A percentile compares a stretch with the other conserved stretches of the same genome.
These are phyloP conservation scores for Brevimyrus niger DNA, from an alignment of 2,113 vertebrate species.

Conservation along the genomic window DNA sequence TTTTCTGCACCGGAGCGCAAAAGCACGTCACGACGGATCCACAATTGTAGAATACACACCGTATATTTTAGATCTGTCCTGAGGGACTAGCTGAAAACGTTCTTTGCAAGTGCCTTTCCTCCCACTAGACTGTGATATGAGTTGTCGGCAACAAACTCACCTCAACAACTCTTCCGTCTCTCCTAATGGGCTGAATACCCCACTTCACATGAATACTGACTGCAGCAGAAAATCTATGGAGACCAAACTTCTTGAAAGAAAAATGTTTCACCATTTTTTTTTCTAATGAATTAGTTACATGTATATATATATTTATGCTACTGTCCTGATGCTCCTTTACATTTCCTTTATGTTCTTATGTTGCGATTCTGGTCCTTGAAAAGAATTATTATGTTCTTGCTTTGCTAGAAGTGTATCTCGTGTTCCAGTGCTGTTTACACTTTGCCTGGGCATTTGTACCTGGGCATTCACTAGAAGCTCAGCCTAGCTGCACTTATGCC, in stretches of 20 bases:
- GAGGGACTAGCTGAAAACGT: constrained; percentile 10
- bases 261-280: neutral
- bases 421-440: neutral
- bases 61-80: constrained; percentile 19
- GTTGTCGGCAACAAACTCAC: constrained; percentile 10
- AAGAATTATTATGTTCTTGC: neutral
- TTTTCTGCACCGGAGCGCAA: neutral
- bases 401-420: neutral
- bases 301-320: neutral
- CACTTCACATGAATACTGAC: neutral
- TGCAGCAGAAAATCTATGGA: neutral
- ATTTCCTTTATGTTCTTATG: neutral
- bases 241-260: constrained; percentile 1
- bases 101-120: neutral
- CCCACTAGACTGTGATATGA: constrained; percentile 15
- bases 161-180: neutral
- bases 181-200: neutral
- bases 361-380: neutral
- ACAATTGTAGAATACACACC: constrained; percentile 10
- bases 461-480: neutral
- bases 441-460: neutral
- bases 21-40: neutral
- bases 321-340: neutral
- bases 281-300: neutral
- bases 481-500: neutral